These are phyloP conservation scores for Aurelia coerulea DNA, from an alignment of 30 jellyfish, hydroid and myxozoan species.

Conservation along the genomic window DNA sequence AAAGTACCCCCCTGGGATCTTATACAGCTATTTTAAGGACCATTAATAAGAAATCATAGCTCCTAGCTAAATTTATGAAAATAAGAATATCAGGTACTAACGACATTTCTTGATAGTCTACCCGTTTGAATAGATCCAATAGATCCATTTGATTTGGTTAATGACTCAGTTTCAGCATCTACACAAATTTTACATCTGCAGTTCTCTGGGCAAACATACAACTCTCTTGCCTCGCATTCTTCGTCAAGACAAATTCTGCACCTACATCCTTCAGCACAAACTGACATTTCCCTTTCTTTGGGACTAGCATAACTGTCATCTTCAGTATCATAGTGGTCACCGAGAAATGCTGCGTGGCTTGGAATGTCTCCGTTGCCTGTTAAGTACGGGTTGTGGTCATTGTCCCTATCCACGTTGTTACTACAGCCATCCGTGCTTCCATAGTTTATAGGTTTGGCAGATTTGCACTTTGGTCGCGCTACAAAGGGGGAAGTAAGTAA, in stretches of 20 bases:
- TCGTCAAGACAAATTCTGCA: no score
- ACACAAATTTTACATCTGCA: slow-evolving; percentile 39
- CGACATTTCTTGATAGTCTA: no score
- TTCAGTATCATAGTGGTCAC: slow-evolving; percentile 16
- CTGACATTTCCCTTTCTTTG: slow-evolving; percentile 31
- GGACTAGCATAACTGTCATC: slow-evolving; percentile 24
- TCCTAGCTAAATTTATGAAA: no score
- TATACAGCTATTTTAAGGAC: no score
- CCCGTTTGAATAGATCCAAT: slow-evolving; percentile 28
- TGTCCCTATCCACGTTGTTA: not conserved
- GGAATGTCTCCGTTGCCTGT: not conserved
- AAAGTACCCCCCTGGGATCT: no score
- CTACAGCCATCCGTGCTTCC: slow-evolving; percentile 14
- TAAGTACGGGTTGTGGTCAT: not conserved
- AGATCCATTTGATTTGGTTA: slow-evolving; percentile 7
- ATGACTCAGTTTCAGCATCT: not conserved
- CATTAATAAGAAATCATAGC: no score
- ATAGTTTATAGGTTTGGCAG: slow-evolving; percentile 4
- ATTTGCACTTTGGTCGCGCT: not conserved
- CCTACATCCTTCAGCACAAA: slow-evolving; percentile 23
- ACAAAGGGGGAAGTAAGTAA: not conserved
- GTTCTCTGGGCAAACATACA: not conserved
- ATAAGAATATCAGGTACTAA: no score
- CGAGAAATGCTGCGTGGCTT: slow-evolving; percentile 36
- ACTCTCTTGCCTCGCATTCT: no score